These are phyloP conservation scores for Abrostola triplasia DNA, from an alignment of 2,888 invertebrate genomes.

Conservation along the genomic window DNA sequence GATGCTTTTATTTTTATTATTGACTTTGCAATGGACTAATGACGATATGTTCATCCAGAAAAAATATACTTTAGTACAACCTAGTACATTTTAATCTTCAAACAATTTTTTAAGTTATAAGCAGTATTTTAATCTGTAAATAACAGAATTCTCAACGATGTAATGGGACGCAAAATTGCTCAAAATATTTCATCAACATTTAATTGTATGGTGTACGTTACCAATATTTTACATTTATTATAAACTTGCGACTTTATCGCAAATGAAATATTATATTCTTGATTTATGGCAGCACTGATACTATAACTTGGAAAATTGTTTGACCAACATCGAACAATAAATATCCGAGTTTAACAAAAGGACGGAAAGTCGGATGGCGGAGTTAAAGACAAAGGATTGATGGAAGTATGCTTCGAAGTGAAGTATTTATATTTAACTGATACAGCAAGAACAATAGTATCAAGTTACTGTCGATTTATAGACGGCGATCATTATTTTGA, in stretches of 20 bases:
- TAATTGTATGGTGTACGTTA: not conserved
- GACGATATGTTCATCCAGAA: no score
- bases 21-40: no score
- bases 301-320: slow-evolving; percentile 11
- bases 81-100: no score
- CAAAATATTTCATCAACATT: not conserved
- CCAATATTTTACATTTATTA: slow-evolving; percentile 4
- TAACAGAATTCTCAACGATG: not conserved
- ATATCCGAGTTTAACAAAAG: not conserved
- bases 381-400: slow-evolving; percentile 3
- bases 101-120: no score
- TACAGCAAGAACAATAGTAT: slow-evolving; percentile 1
- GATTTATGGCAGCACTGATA: slow-evolving; percentile 4
- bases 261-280: slow-evolving; percentile 19
- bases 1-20: no score
- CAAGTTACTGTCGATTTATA: not conserved
- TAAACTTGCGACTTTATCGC: slow-evolving; percentile 11
- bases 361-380: not conserved
- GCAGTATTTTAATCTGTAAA: not conserved
- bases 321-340: slow-evolving; percentile 11
- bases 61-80: no score
- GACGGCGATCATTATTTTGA: slow-evolving; percentile 1
- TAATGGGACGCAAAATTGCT: not conserved
- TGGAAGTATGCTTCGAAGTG: not conserved
- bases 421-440: not conserved